phyloP scores from a whole-genome alignment of 2,888 invertebrate species.

The Nomada hirtipes region DNA sequence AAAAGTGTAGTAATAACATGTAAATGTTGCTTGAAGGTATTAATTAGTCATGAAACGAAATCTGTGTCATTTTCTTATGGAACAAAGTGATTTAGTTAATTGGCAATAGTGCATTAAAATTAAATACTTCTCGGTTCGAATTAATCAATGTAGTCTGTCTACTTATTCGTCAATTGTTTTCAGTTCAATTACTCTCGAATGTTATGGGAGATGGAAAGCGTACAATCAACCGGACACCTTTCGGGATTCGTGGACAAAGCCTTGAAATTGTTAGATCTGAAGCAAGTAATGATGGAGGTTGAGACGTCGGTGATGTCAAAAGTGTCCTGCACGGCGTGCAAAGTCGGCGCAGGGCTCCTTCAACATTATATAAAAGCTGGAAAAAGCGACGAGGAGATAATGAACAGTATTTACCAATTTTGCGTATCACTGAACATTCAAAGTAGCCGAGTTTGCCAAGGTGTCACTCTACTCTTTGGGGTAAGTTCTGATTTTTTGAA shows the following conservation, averaged over 20 bases:
- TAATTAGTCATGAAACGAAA: too few species aligned
- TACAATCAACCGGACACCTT: conserved; percentile 88
- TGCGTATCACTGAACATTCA: conserved; percentile 95
- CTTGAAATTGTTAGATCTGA: conserved; percentile 91
- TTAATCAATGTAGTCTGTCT: too few species aligned
- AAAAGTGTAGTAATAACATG: too few species aligned
- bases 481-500: conserved; percentile 85
- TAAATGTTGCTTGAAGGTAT: too few species aligned
- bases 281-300: conserved; percentile 94
- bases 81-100: neutral
- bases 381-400: conserved; percentile 94
- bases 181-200: conserved; percentile 85
- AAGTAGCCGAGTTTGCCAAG: conserved; percentile 94
- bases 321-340: conserved; percentile 96
- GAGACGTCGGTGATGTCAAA: conserved; percentile 96
- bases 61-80: too few species aligned
- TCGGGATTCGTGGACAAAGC: conserved; percentile 94
- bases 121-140: neutral
- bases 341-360: conserved; percentile 92
- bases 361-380: conserved; percentile 94
- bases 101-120: neutral
- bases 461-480: conserved; percentile 93
- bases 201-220: conserved; percentile 90
- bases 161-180: conserved; percentile 19
- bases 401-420: conserved; percentile 93